phyloP scores from a whole-genome alignment of 2,888 invertebrate species.

The Cryptus armator region DNA sequence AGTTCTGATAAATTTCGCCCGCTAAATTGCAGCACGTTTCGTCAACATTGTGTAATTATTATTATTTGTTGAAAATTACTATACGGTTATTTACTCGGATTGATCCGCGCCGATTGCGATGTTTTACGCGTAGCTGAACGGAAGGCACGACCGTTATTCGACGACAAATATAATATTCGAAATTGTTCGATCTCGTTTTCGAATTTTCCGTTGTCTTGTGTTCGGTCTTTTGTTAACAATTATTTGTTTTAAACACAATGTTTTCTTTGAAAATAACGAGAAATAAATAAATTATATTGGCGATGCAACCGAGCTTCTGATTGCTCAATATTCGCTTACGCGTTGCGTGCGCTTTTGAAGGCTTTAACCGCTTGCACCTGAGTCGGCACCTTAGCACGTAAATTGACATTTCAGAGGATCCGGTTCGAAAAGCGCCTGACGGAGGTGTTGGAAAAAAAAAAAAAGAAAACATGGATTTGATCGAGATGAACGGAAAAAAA shows the following conservation, averaged over 20 bases:
- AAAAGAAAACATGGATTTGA: conserved; percentile 11
- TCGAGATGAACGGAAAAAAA: conserved; percentile 26
- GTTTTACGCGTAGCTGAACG: conserved; percentile 3
- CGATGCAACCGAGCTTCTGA: conserved; percentile 68
- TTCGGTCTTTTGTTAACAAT: conserved; percentile 66
- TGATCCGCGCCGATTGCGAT: conserved; percentile 8
- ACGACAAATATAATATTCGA: conserved; percentile 18
- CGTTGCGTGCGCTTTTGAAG: conserved; percentile 66
- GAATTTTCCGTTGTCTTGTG: conserved; percentile 9
- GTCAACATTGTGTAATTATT: not conserved
- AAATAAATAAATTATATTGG: conserved; percentile 42
- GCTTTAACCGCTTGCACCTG: conserved; percentile 69
- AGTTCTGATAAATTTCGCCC: conserved; percentile 28
- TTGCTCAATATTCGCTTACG: conserved; percentile 71
- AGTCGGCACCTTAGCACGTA: conserved; percentile 69
- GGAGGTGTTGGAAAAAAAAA: conserved; percentile 16
- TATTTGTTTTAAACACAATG: conserved; percentile 35
- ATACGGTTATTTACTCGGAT: conserved; percentile 20
- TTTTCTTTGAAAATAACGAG: conserved; percentile 33
- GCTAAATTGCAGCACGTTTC: conserved; percentile 38
- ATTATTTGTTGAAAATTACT: conserved; percentile 7
- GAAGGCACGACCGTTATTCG: conserved; percentile 5
- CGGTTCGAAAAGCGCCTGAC: conserved; percentile 28
- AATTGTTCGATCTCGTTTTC: conserved; percentile 2
- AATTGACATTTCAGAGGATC: conserved; percentile 63